Evolutionary conservation across 2,888 invertebrate species (phyloP), one percentile per base, ranked within the genome.

Genomic region (Caenorhabditis macrosperma): DNA sequence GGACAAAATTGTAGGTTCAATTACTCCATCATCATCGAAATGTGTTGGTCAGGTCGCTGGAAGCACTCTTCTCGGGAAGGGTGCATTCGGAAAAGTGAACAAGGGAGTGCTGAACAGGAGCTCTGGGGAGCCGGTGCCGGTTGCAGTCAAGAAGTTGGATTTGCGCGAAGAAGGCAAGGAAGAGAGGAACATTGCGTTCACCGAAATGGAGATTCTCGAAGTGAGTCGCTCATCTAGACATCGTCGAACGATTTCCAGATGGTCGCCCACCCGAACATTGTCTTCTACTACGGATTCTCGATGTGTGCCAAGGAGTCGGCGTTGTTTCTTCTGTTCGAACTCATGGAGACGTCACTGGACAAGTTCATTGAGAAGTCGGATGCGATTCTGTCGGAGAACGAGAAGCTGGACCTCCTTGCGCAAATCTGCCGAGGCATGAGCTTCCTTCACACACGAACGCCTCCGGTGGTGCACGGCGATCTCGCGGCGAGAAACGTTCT

Each of bases 401-500:
- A 83, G 50, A 24, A 41, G 26, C 54, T 83, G 33, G 83, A 83
- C 61, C 79, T 85, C 61, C 44, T 83, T 20, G 54, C 71, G n/a
- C 85, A 85, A 46, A 78, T 85, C 17, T 78, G 83, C 54, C 74
- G 84, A 10, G 87, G 85, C n/a, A 81, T 99, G 92, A 95, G 96
- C 93, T 98, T 98, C 93, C 94, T 99, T 93, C 98, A 98, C 94
- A 96, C 96, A 93, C 97, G 97, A 94, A 94, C 95, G 91, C 97
- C 97, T 88, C 95, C 97, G 91, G 97, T 99, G 92, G 95, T 98
- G 92, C 99, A 99, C 87, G 93, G 92, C 93, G 98, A 98, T 94
- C 94, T 99, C 92, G 97, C 97, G 92, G 97, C 97, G 93, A 97
- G 98, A 94, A 99, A 98, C 94, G 98, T 98, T 91, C 95, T 98